phyloP scores from a whole-genome alignment of 2,888 invertebrate species.

The Pheosia gnoma region DNA sequence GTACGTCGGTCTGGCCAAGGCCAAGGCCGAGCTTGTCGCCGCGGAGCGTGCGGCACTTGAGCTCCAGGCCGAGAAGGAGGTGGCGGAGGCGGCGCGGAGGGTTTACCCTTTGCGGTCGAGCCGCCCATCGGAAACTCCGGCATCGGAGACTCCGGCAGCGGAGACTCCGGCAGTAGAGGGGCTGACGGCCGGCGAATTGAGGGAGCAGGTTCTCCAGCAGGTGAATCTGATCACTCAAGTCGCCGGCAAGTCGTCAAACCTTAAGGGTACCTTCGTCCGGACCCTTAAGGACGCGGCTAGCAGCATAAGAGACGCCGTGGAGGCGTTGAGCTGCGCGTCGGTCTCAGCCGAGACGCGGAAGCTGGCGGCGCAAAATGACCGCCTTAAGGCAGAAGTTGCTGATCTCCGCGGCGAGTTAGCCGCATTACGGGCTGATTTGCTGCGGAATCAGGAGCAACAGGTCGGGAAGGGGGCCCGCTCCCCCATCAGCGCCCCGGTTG shows the following conservation, averaged over 20 bases:
- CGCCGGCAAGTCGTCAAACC: not conserved
- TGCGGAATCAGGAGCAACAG: not conserved
- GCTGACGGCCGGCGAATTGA: too few species aligned
- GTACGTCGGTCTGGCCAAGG: too few species aligned
- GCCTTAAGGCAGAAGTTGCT: not conserved
- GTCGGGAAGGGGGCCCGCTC: not conserved
- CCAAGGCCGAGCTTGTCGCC: too few species aligned
- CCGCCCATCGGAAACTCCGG: not conserved
- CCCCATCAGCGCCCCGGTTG: too few species aligned
- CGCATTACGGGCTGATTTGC: not conserved
- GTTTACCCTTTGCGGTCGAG: too few species aligned
- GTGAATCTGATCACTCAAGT: too few species aligned
- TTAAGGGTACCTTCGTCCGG: not conserved
- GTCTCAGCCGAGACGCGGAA: not conserved
- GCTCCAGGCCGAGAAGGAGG: not conserved
- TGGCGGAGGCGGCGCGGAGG: not conserved
- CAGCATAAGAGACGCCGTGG: not conserved
- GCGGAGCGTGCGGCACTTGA: too few species aligned
- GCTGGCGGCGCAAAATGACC: not conserved
- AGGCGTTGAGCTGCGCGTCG: not conserved
- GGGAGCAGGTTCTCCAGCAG: too few species aligned
- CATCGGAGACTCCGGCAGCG: too few species aligned
- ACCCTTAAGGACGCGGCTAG: not conserved
- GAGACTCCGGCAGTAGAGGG: too few species aligned
- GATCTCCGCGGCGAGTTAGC: not conserved